Evolutionary conservation across 2,888 invertebrate species (phyloP), one percentile per base, ranked within the genome.

Genomic region (Megastigmus dorsalis): DNA sequence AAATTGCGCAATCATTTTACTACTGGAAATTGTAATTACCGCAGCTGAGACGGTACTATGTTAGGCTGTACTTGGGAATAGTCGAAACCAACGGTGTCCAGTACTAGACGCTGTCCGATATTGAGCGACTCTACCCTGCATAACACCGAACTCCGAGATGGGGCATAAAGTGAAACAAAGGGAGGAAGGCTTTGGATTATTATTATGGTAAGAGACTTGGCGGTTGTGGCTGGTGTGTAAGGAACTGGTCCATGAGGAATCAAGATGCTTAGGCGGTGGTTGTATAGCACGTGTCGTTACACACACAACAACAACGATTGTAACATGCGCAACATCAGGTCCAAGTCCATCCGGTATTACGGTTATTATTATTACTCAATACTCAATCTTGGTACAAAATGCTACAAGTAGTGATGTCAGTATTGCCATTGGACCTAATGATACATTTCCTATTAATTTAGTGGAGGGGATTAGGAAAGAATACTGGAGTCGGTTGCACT

Each of bases 151-250:
- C n/a, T 74, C 33, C 57, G 36, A 70, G 41, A 74, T 43, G 36
- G 71, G 55, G 50, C 41, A 57, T 60, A 38, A n/a, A 69, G 30
- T 63, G 45, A 74, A 71, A 78, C 73, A 78, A 63, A 74, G 54
- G 43, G 15, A 28, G 33, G 20, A 0, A 55, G 71, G 72, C n/a
- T n/a, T 62, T 9, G 15, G 57, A 30, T 13, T 26, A 48, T 23
- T 15, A 52, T 10, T 62, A 3, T 18, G 23, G n/a, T n/a, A n/a
- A n/a, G n/a, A n/a, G n/a, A n/a, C n/a, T n/a, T n/a, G 9, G 23
- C 41, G 18, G 33, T 43, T 0, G 33, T 55, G 62, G 26, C 20
- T 52, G 50, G 30, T 36, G 33, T 43, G 38, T 18, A 4, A 50
- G 41, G 28, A 41, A 4, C 28, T 43, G 10, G 38, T 72, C 28